Evolutionary conservation across 2,888 invertebrate genomes (phyloP), one percentile per base, ranked within the genome.

Genomic region (Crossocerus cetratus): DNA sequence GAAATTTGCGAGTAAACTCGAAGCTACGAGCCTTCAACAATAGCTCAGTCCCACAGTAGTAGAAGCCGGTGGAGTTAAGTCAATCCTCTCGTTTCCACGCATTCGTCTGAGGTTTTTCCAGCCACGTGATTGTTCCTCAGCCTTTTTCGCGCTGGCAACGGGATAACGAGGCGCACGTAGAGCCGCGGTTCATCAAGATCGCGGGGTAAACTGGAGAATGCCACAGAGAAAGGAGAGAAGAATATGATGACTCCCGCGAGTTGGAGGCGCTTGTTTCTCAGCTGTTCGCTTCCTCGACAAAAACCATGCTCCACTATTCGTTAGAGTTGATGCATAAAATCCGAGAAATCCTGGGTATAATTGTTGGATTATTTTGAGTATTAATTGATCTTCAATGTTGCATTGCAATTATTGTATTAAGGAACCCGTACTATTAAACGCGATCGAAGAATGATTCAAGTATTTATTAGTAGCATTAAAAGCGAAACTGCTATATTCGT

Each of bases 251-350:
- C 18, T 49, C 32, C 44, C 11, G 21, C 23, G 49, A 62, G 56
- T 61, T 18, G 54, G 57, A 61, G 13, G 62, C 55, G 69, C 71
- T 54, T 32, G 32, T 32, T 68, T 64, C 61, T 68, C n/a, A 54
- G 73, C 68, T 58, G 45, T 60, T 62, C 23, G 32, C 32, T 14
- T 22, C 44, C 18, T 20, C 54, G n/a, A 56, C 82, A 86, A 87
- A 88, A 89, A 88, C 83, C 81, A 82, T 81, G 84, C 87, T n/a
- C n/a, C n/a, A n/a, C n/a, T 86, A 87, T 88, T 88, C 89, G 88
- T 88, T 89, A 88, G 86, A 87, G 84, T 82, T 80, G n/a, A n/a
- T n/a, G n/a, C n/a, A n/a, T n/a, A n/a, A n/a, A n/a, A n/a, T n/a
- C n/a, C 43, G 13, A 43, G 43, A 5, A 43, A 43, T 43, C 13